Base-by-base conservation (phyloP, 1,140 invertebrate species). In the Microplitis mediator region DNA sequence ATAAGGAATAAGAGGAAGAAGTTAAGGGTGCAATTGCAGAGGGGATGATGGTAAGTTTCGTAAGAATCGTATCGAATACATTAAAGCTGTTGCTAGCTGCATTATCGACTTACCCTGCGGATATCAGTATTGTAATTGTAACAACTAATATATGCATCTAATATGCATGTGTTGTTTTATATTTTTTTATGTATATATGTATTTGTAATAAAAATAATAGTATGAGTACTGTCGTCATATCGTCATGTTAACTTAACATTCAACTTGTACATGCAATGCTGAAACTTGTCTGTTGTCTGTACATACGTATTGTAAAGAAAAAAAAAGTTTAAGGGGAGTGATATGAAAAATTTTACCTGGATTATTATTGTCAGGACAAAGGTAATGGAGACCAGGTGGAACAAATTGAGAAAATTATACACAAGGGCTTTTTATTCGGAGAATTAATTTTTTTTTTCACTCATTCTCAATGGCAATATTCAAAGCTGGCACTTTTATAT, bases 31-130 rank as follows among this genome's bases (percentile, higher is more conserved):
- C 36, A 31, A 3, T 16, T 14, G 69, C 31, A 31, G 51, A 60
- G 70, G 52, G 35, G 31, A 51, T 56, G 50, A 71, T 72, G 39
- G 39, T 23, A 39, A 61, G 63, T 23, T 1, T 23, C 23, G 23
- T 23, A 23, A 23, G 23, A 6, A 62, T 65, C 70, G 70, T 8
- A 62, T 65, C 70, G 70, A 72, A 66, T 72, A 72, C 60, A 72
- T 72, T 72, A 66, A 54, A 60, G 70, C 63, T 72, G 70, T 72
- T 72, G 70, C 70, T 72, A 72, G 52, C 63, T 72, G 63, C 70
- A 72, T 72, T 72, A 72, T 72, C 70, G 70, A 72, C 70, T 72
- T 54, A 16, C 51, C 16, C 3, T 35, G 39, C 35, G 4, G 23
- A 9, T 56, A 23, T 5, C 61, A 13, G 13, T 14, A 34, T 64